Base-by-base conservation (phyloP, 2,888 invertebrate species). In the Heliothis peltigera region DNA sequence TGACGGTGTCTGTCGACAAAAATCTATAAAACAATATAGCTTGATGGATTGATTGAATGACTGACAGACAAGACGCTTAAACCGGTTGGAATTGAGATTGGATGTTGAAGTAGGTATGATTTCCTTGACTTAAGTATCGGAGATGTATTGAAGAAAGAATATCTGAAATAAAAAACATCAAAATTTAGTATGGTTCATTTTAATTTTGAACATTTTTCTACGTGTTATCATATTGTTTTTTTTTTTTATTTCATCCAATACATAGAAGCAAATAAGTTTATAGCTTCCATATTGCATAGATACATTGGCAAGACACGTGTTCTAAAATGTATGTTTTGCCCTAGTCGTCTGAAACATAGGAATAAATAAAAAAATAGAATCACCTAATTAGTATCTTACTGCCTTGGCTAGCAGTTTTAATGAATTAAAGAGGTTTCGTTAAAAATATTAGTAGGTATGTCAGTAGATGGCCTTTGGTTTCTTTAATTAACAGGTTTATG, bases 401-500 rank as follows among this genome's bases (percentile, higher is more conserved):
- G 42, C 70, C 54, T 49, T 49, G 17, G n/a, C n/a, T 28, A 15
- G 43, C 39, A 22, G 28, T 62, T 54, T 53, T 12, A n/a, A 28
- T 44, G 43, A 48, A 39, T 53, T 53, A 52, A n/a, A 21, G 18
- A 15, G 10, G 43, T 44, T 62, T 62, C n/a, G 42, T n/a, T n/a
- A n/a, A n/a, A 21, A 21, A 68, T 35, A 67, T 42, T 0, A 10
- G 3, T 18, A 42, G 52, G 57, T 51, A n/a, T 47, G 32, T 46
- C n/a, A 19, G 19, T 43, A 25, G 32, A n/a, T 47, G 25, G 21
- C 59, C 49, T 49, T 21, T 39, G 42, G 19, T 58, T 66, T 66
- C 42, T 47, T 60, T 47, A 52, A 60, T 67, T 53, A 62, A 28
- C 10, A 53, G 44, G 49, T 54, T 70, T 1, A 49, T 63, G 28